Evolutionary conservation across 2,113 vertebrate species (phyloP), one percentile per base, ranked within the genome.

Genomic region (Candoia aspera): DNA sequence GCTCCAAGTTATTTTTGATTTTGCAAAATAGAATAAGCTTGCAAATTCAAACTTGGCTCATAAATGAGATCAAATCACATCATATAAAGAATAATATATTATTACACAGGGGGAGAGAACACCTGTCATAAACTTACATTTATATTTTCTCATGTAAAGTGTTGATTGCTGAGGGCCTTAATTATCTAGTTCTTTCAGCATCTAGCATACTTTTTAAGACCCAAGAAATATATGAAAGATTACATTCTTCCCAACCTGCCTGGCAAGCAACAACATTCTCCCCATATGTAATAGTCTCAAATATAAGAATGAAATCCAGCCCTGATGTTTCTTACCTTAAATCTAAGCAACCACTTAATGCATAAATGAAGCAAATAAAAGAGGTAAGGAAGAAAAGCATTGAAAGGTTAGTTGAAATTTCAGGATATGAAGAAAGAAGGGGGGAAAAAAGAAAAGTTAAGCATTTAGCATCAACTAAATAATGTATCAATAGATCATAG

Each of bases 281-380:
- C 97, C 97, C 97, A 53, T 98, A 97, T 98, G 97, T 97, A 98
- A 98, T 97, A 97, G 92, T 97, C 97, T 79, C 95, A 96, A 96
- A 95, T 96, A 92, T 92, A 97, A 96, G 95, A 97, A 97, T 98
- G 97, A 97, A 96, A 97, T 97, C 96, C 96, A 98, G 97, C 97
- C 97, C 97, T 97, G 97, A 95, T 96, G 96, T 98, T 97, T 97
- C 99, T 99, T 99, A 99, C 99, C 99, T 99, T 99, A 98, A 99
- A 99, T 98, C 99, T 99, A 98, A 99, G 99, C 98, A 99, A 99
- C 99, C 99, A 99, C 99, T 99, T 98, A 95, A 98, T 98, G 98
- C 98, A 98, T 97, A 98, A 97, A 98, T 98, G 98, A 96, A 98
- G 97, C 98, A 98, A 98, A 98, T 97, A 97, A 98, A 98, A 98